Percentiles rank a stretch among this genome's conserved stretches.
phyloP scores from a whole-genome alignment of 2,888 invertebrate genomes.

The Dromius quadrimaculatus region DNA sequence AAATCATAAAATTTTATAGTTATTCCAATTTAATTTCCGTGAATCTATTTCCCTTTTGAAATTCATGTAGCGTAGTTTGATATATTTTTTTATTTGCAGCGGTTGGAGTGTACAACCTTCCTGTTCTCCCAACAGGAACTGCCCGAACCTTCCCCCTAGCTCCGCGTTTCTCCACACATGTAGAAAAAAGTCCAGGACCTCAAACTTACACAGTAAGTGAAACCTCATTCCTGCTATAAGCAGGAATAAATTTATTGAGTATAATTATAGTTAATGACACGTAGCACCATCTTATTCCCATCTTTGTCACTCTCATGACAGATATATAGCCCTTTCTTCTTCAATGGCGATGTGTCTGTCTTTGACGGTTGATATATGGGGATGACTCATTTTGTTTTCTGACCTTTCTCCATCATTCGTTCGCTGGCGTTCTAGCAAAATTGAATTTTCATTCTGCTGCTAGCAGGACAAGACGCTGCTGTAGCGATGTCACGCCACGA shows the following conservation, averaged over 20 bases:
- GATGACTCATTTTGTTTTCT: conserved; percentile 44
- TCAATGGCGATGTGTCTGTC: conserved; percentile 25
- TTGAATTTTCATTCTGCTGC: conserved; percentile 49
- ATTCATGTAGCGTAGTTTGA: background rate
- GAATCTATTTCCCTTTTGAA: too few species aligned
- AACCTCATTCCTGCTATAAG: background rate
- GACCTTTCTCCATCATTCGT: conserved; percentile 39
- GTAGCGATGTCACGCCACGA: conserved; percentile 43
- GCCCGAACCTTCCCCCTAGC: background rate
- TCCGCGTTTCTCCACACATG: background rate
- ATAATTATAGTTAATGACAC: conserved; percentile 53
- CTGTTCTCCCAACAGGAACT: background rate
- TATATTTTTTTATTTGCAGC: conserved; percentile 6
- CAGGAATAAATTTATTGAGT: background rate
- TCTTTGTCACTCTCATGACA: conserved; percentile 12
- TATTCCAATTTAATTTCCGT: too few species aligned
- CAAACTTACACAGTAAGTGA: conserved; percentile 33
- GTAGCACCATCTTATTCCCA: conserved; percentile 31
- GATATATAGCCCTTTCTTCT: background rate
- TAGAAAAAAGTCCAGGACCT: conserved; percentile 6
- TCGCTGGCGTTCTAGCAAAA: conserved; percentile 30
- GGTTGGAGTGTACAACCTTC: conserved; percentile 2
- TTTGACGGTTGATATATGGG: conserved; percentile 45
- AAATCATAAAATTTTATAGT: too few species aligned
- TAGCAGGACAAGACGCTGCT: conserved; percentile 23